Evolutionary conservation across 2,797 vertebrate genomes (phyloP).

Genomic region (Eulemur mongoz): DNA sequence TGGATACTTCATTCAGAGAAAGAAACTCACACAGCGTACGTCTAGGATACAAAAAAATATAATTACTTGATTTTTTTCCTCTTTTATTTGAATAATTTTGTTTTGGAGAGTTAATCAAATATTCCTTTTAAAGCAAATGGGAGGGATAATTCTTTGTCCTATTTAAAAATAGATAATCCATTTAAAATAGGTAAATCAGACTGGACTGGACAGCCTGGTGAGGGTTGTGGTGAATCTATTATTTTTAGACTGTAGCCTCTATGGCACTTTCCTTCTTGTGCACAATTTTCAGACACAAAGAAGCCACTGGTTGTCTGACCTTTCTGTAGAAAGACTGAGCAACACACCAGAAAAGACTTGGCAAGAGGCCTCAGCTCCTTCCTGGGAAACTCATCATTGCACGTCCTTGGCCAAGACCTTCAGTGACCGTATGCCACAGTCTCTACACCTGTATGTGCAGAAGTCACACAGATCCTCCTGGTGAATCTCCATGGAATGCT

Average conservation of each 20-base stretch:
- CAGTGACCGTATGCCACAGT: rapidly evolving
- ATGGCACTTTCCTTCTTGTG: no score
- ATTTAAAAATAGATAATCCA: neutral
- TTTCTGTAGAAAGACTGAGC: neutral
- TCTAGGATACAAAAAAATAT: neutral
- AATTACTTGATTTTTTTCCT: neutral
- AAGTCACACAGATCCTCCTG: rapidly evolving
- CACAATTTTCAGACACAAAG: neutral
- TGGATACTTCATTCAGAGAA: neutral
- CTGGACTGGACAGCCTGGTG: neutral
- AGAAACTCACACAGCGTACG: no score
- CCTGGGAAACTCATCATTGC: neutral
- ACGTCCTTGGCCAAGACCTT: no score
- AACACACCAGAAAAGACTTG: neutral
- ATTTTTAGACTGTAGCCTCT: neutral
- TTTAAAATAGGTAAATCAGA: neutral
- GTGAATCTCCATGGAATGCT: rapidly evolving
- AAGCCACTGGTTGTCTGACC: neutral
- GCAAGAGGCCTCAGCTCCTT: neutral
- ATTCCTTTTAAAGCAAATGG: neutral
- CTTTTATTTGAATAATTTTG: neutral
- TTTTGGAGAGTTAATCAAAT: neutral
- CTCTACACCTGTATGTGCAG: neutral
- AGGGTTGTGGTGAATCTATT: neutral
- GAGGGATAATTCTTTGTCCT: neutral